These are phyloP conservation scores for Empis stercorea DNA, from an alignment of 2,888 invertebrate genomes.

Conservation along the genomic window DNA sequence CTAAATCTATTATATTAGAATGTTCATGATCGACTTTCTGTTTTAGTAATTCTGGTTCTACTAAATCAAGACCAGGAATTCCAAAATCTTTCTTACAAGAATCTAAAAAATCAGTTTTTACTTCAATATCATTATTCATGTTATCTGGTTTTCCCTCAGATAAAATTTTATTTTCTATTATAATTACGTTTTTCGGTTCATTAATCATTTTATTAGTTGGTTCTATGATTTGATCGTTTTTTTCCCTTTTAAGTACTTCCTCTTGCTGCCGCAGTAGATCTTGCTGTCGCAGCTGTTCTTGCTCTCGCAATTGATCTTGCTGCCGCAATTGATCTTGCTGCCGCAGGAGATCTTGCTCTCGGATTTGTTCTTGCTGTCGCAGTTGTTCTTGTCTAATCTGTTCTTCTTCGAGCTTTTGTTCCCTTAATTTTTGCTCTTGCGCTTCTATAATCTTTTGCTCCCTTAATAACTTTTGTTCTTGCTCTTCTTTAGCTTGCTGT, in stretches of 20 bases:
- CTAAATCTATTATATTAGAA: constrained; percentile 2
- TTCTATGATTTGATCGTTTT: neutral
- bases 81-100: constrained; percentile 30
- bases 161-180: constrained; percentile 11
- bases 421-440: no score
- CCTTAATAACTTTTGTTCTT: neutral
- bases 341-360: no score
- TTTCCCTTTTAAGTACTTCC: neutral
- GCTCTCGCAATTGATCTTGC: neutral
- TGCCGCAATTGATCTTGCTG: constrained; percentile 5
- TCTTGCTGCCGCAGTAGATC: no score
- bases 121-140: constrained; percentile 4
- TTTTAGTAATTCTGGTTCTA: constrained; percentile 32
- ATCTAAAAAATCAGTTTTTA: constrained; percentile 23
- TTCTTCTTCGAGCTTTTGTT: neutral
- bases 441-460: neutral
- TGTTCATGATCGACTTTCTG: constrained; percentile 27
- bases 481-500: neutral
- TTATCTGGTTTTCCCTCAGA: neutral
- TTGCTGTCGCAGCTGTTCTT: constrained; percentile 4
- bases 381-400: constrained; percentile 4
- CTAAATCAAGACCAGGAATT: constrained; percentile 63
- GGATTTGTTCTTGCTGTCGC: neutral
- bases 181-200: constrained; percentile 20
- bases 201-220: neutral